Evolutionary conservation across 35 echinoderm and acorn worm genomes (phyloP).

Genomic region (Lytechinus pictus): DNA sequence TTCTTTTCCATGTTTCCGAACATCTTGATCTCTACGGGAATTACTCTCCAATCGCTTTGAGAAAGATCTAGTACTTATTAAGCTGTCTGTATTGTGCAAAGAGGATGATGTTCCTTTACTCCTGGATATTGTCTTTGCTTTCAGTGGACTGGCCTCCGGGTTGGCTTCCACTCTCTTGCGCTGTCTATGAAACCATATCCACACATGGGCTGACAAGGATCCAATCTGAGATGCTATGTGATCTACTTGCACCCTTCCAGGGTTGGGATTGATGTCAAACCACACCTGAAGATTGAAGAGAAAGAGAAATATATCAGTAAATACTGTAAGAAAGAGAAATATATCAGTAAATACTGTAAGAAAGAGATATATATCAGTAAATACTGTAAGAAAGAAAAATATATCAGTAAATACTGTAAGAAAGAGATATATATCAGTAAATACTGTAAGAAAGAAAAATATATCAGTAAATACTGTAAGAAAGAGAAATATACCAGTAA

Average conservation of each 20-base stretch:
- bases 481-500: too few relatives aligned
- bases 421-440: too few relatives aligned
- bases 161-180: background rate
- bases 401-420: too few relatives aligned
- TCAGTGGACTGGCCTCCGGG: background rate
- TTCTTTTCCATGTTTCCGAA: background rate
- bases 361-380: too few relatives aligned
- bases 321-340: background rate
- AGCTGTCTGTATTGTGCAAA: background rate
- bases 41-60: background rate
- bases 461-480: too few relatives aligned
- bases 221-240: background rate
- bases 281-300: background rate
- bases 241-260: constrained; percentile 7
- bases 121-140: background rate
- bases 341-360: background rate
- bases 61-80: background rate
- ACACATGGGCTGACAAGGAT: background rate
- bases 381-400: too few relatives aligned
- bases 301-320: background rate
- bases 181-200: constrained; percentile 21
- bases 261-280: background rate
- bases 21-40: background rate
- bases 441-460: too few relatives aligned
- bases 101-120: background rate